Evolutionary conservation across 2,797 vertebrate genomes (phyloP).

Genomic region (Buceros bicornis): DNA sequence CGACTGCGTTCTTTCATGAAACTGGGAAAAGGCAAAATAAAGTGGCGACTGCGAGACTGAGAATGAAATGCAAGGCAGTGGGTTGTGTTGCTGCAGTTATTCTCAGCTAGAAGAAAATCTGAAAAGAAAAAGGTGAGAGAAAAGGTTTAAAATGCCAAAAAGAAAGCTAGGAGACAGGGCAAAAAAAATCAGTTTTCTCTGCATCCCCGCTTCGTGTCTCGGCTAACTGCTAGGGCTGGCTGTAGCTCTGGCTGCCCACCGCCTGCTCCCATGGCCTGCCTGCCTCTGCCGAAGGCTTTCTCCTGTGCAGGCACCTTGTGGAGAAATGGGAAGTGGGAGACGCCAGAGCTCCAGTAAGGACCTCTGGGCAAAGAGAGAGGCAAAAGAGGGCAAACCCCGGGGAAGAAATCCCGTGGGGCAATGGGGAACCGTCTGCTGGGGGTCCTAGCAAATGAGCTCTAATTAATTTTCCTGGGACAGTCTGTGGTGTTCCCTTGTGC

Average conservation of each 20-base stretch:
- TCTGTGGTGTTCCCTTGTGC: not conserved
- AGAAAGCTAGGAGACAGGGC: not conserved
- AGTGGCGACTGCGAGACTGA: constrained; percentile 32
- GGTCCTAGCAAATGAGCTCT: not conserved
- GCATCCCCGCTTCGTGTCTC: not conserved
- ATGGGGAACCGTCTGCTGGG: not conserved
- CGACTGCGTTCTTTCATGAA: constrained; percentile 65
- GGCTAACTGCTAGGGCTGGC: not conserved
- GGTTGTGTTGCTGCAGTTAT: not conserved
- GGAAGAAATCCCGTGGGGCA: not conserved
- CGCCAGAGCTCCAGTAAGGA: not conserved
- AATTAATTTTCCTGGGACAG: not conserved
- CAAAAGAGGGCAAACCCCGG: not conserved
- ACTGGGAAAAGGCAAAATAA: constrained; percentile 61
- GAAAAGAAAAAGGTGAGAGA: constrained; percentile 33
- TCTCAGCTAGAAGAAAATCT: constrained; percentile 1
- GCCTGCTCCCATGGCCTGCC: rapidly evolving
- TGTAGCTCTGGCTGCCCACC: not conserved
- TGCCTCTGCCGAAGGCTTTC: not conserved
- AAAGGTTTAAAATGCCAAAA: not conserved
- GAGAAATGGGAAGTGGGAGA: not conserved
- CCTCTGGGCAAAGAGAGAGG: not conserved
- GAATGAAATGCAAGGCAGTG: not conserved
- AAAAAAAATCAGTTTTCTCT: not conserved
- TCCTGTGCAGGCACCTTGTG: not conserved